These are phyloP conservation scores for Lasioglossum zephyrum DNA, from an alignment of 2,888 invertebrate genomes.

Conservation along the genomic window DNA sequence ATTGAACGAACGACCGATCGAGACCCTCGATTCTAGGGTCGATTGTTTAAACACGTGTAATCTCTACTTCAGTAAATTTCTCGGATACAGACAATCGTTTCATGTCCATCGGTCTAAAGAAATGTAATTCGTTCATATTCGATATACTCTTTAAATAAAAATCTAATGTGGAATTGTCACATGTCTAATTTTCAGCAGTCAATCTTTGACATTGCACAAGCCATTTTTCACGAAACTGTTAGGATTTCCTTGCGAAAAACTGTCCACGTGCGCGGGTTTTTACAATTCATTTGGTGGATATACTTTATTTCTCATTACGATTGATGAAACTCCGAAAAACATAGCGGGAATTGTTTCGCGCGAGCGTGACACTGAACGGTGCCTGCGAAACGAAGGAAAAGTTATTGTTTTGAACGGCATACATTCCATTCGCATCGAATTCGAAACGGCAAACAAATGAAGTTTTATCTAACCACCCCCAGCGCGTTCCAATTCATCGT, in stretches of 20 bases:
- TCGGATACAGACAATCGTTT: not conserved
- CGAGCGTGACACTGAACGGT: not conserved
- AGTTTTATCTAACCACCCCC: slow-evolving; percentile 33
- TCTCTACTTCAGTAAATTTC: not conserved
- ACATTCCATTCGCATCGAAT: slow-evolving; percentile 12
- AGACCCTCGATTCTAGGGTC: not conserved
- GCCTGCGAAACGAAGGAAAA: not conserved
- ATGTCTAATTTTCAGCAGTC: too few species aligned
- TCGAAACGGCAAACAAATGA: slow-evolving; percentile 41
- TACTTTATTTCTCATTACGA: not conserved
- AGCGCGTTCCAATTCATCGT: slow-evolving; percentile 24
- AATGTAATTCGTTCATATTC: not conserved
- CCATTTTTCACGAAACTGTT: too few species aligned
- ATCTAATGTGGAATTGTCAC: not conserved
- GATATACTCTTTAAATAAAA: not conserved
- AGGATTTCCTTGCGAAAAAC: too few species aligned
- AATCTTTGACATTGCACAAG: too few species aligned
- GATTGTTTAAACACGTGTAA: not conserved
- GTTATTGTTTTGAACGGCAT: not conserved
- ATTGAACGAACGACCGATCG: not conserved
- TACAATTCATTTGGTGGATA: not conserved
- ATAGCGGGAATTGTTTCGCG: not conserved
- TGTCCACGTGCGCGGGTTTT: too few species aligned
- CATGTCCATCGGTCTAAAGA: too few species aligned
- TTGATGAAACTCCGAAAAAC: not conserved